A percentile compares a stretch with the other conserved stretches of the same genome.
These are phyloP conservation scores for Antheraea yamamai DNA, from an alignment of 2,888 invertebrate species.

Conservation along the genomic window DNA sequence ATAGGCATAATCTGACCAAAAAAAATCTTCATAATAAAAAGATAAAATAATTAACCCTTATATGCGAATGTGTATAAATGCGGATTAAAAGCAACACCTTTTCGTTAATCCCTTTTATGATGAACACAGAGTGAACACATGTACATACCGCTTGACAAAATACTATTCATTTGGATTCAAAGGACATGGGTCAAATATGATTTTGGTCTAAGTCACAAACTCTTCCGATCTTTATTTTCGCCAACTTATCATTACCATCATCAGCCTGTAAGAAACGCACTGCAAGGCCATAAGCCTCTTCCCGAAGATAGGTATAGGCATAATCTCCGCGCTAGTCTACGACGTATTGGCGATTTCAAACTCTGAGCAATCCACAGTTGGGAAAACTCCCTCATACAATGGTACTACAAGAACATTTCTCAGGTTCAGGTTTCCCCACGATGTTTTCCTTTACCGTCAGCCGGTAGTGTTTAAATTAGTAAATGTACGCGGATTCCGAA, in stretches of 20 bases:
- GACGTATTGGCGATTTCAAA: too few species aligned
- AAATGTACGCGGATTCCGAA: too few species aligned
- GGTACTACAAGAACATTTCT: too few species aligned
- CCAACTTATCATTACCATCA: neutral
- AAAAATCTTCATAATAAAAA: neutral
- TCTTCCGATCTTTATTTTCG: neutral
- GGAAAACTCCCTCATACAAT: too few species aligned
- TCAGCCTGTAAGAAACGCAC: too few species aligned
- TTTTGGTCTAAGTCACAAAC: neutral
- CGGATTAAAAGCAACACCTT: constrained; percentile 6
- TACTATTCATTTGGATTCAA: constrained; percentile 1
- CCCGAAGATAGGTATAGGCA: too few species aligned
- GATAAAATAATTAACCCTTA: neutral
- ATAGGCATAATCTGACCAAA: neutral
- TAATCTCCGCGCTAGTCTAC: too few species aligned
- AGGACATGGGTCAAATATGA: constrained; percentile 6
- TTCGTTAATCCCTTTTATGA: neutral
- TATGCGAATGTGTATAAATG: neutral
- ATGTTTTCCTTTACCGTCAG: too few species aligned
- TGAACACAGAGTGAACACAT: neutral
- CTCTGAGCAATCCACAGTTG: too few species aligned
- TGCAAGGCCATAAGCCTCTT: too few species aligned
- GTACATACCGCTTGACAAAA: constrained; percentile 9
- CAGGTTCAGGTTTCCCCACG: too few species aligned
- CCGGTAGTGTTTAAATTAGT: too few species aligned